Conservation (phyloP, 2,113 vertebrate genomes). For the Gallinago undulata region DNA sequence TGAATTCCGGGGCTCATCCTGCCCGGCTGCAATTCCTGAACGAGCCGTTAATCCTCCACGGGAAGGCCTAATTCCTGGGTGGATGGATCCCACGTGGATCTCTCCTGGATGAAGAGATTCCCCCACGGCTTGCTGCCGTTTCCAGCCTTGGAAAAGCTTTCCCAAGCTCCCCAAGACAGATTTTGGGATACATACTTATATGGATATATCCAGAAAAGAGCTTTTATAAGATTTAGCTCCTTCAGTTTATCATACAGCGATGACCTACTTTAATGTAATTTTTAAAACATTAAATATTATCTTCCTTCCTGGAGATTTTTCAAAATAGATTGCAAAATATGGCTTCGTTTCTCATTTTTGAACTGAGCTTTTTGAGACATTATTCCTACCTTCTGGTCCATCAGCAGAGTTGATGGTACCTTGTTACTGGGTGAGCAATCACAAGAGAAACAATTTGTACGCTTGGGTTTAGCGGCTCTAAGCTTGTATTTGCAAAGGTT, state of each 20-base stretch:
- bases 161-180: neutral
- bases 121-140: neutral
- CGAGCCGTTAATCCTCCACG: neutral
- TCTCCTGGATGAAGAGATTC: neutral
- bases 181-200: neutral
- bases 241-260: neutral
- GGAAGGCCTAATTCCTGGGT: neutral
- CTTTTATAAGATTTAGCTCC: neutral
- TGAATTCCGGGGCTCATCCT: neutral
- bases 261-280: neutral
- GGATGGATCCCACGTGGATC: neutral
- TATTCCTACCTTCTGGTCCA: neutral
- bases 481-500: neutral
- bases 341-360: neutral
- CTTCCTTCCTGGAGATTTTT: neutral
- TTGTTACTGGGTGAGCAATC: neutral
- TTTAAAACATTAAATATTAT: neutral
- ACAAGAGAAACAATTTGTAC: neutral
- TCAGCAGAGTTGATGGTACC: neutral
- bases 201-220: rapidly evolving
- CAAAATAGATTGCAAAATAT: neutral
- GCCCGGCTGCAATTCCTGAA: neutral
- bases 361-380: neutral
- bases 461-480: neutral
- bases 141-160: neutral